phyloP scores from a whole-genome alignment of 2,113 vertebrate species.

The Pterophyllum scalare region DNA sequence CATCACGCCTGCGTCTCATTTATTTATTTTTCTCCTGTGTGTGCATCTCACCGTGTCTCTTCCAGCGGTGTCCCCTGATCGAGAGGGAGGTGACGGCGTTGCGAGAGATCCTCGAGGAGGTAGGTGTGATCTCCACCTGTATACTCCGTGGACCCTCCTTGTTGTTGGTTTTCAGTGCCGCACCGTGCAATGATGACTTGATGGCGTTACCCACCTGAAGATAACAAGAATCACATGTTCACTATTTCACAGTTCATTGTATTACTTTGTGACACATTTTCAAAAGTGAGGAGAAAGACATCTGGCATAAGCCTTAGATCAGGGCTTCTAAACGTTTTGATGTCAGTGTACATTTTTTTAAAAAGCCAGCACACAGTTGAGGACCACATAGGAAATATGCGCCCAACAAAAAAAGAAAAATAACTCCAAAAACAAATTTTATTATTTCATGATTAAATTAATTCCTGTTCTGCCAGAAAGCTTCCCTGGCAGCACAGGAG shows the following conservation, averaged over 20 bases:
- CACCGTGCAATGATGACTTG: slow-evolving; percentile 92
- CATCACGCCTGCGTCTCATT: neutral
- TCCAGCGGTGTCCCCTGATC: slow-evolving; percentile 98
- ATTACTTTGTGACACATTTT: neutral
- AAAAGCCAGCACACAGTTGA: neutral
- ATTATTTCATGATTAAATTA: neutral
- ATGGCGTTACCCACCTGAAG: slow-evolving; percentile 95
- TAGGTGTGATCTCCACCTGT: slow-evolving; percentile 98
- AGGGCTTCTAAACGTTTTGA: neutral
- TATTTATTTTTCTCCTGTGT: neutral
- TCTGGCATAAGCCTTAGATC: neutral
- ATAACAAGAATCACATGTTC: neutral
- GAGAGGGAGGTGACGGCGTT: slow-evolving; percentile 98
- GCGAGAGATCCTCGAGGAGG: slow-evolving; percentile 94
- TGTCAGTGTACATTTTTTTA: neutral
- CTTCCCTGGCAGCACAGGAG: neutral
- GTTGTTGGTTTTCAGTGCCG: slow-evolving; percentile 91
- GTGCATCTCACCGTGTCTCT: slow-evolving; percentile 91
- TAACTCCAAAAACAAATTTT: neutral
- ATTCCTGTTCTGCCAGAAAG: neutral
- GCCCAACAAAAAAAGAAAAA: neutral
- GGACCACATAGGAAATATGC: neutral
- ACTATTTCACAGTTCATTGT: neutral
- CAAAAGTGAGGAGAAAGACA: neutral
- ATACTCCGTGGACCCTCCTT: slow-evolving; percentile 94